These are phyloP conservation scores for Ptychobarbus kaznakovi DNA, from an alignment of 2,797 vertebrate genomes.

Conservation along the genomic window DNA sequence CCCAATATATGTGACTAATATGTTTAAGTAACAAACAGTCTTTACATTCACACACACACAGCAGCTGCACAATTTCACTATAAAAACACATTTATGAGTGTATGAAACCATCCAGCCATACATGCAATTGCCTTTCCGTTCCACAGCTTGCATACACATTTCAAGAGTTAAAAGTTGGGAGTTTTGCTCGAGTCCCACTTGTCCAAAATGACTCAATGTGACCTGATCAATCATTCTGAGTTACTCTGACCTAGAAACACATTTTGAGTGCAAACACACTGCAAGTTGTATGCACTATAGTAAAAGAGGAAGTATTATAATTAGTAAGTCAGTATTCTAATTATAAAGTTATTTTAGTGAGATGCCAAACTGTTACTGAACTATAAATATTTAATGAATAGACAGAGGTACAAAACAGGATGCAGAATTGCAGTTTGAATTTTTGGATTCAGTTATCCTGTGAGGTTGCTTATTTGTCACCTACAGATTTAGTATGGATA, in stretches of 20 bases:
- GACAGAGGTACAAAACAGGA: neutral
- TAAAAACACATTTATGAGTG: constrained; percentile 83
- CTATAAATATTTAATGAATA: neutral
- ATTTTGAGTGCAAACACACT: neutral
- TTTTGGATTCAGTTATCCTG: neutral
- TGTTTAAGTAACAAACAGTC: constrained; percentile 68
- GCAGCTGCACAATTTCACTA: constrained; percentile 62
- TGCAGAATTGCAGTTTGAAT: neutral
- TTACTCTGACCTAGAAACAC: constrained; percentile 12
- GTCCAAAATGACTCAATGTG: constrained; percentile 73
- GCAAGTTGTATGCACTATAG: neutral
- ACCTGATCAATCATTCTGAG: constrained; percentile 7
- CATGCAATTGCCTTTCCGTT: constrained; percentile 71
- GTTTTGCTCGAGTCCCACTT: constrained; percentile 71
- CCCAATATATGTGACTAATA: constrained; percentile 71
- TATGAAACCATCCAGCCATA: constrained; percentile 79
- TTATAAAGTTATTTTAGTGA: neutral
- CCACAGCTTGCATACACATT: constrained; percentile 76
- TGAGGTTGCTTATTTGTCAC: neutral
- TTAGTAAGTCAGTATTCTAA: neutral
- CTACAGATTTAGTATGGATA: no score
- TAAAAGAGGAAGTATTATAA: neutral
- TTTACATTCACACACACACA: constrained; percentile 24
- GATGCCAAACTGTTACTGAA: neutral
- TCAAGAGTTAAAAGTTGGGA: constrained; percentile 77